phyloP scores from a whole-genome alignment of 2,888 invertebrate species.

The Rhorus exstirpatorius region DNA sequence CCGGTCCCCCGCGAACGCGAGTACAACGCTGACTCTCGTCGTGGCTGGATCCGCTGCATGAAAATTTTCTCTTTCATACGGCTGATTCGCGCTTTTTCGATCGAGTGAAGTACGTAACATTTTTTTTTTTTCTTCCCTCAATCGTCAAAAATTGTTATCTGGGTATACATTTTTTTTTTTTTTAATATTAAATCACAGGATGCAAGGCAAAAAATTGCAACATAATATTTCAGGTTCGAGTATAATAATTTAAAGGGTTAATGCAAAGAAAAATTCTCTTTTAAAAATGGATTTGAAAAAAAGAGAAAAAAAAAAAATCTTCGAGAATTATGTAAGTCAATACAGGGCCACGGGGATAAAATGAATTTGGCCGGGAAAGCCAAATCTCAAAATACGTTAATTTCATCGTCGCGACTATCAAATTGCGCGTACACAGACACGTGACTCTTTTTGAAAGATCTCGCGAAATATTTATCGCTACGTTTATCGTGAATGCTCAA shows the following conservation, averaged over 20 bases:
- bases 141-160: too few relatives aligned
- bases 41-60: constrained; percentile 70
- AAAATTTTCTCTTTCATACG: not conserved
- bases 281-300: not conserved
- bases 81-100: not conserved
- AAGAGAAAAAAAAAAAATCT: not conserved
- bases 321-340: constrained; percentile 74
- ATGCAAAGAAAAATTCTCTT: not conserved
- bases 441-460: constrained; percentile 56
- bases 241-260: not conserved
- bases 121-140: not conserved
- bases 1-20: constrained; percentile 72
- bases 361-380: constrained; percentile 76
- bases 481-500: constrained; percentile 40
- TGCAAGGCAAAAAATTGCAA: too few relatives aligned
- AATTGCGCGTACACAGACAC: constrained; percentile 23
- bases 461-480: constrained; percentile 16
- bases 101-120: constrained; percentile 34
- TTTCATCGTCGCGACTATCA: constrained; percentile 71
- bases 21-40: constrained; percentile 73
- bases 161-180: too few relatives aligned
- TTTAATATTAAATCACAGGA: not conserved
- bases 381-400: constrained; percentile 76
- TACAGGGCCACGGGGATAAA: constrained; percentile 71
- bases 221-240: too few relatives aligned